These are phyloP conservation scores for Lagorchestes hirsutus DNA, from an alignment of 2,797 vertebrate species.

Conservation along the genomic window DNA sequence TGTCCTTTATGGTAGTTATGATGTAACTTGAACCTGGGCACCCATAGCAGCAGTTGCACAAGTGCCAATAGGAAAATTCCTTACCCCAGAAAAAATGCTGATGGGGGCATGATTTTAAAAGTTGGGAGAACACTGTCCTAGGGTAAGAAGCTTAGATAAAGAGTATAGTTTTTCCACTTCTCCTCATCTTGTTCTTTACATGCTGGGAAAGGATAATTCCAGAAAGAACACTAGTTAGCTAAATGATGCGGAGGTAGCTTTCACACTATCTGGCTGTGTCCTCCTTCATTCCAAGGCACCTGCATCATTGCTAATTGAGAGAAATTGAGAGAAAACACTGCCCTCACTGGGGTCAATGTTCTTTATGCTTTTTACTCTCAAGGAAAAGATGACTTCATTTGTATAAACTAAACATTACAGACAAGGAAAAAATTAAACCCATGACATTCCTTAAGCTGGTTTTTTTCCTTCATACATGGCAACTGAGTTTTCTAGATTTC, in stretches of 20 bases:
- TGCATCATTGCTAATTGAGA: slow-evolving; percentile 42
- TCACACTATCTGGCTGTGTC: slow-evolving; percentile 45
- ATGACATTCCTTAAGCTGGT: slow-evolving; percentile 41
- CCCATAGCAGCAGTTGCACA: neutral
- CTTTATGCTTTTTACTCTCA: slow-evolving; percentile 70
- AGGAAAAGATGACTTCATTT: slow-evolving; percentile 75
- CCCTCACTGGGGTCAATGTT: slow-evolving; percentile 58
- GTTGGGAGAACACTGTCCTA: neutral
- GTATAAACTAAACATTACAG: slow-evolving; percentile 61
- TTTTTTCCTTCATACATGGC: slow-evolving; percentile 32
- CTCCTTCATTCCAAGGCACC: slow-evolving; percentile 52
- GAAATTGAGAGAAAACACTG: slow-evolving; percentile 44
- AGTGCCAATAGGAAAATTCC: neutral
- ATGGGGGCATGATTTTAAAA: neutral
- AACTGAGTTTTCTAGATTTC: slow-evolving; percentile 54
- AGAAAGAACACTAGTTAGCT: neutral
- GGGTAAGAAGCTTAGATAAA: neutral
- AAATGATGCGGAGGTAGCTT: slow-evolving; percentile 6
- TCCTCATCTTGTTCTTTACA: neutral
- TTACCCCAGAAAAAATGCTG: neutral
- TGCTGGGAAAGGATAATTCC: neutral
- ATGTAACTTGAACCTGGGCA: neutral
- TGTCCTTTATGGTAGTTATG: neutral
- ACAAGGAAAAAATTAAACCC: slow-evolving; percentile 11
- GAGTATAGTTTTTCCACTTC: neutral